phyloP scores from a whole-genome alignment of 1,140 invertebrate genomes.

The Liolophura sinensis region DNA sequence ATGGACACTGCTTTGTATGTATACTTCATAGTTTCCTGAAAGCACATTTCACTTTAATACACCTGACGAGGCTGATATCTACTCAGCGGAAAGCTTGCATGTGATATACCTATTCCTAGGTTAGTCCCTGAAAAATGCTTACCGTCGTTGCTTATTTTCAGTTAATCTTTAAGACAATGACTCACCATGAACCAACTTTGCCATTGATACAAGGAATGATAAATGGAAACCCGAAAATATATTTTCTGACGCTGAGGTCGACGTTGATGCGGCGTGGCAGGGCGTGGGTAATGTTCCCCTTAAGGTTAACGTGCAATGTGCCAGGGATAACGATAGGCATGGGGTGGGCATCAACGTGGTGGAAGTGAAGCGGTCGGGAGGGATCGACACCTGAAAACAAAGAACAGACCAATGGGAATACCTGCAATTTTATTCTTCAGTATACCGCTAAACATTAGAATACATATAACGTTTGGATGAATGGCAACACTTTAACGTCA shows the following conservation, averaged over 20 bases:
- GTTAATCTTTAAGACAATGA: neutral
- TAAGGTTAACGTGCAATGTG: slow-evolving; percentile 34
- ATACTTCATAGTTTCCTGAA: no score
- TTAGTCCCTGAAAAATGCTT: no score
- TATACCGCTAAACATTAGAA: no score
- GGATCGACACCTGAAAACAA: slow-evolving; percentile 26
- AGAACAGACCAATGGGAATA: neutral
- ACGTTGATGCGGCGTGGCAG: slow-evolving; percentile 37
- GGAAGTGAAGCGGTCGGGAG: slow-evolving; percentile 26
- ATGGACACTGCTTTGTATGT: no score
- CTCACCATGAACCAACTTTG: slow-evolving; percentile 44
- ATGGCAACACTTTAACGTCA: no score
- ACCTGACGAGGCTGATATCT: no score
- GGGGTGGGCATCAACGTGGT: slow-evolving; percentile 29
- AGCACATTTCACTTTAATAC: no score
- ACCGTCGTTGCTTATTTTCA: neutral
- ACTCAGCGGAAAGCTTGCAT: no score
- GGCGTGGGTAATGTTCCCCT: slow-evolving; percentile 33
- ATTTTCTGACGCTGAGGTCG: slow-evolving; percentile 40
- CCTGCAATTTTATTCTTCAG: no score
- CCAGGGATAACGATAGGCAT: slow-evolving; percentile 43
- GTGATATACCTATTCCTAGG: no score
- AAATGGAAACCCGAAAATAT: slow-evolving; percentile 43
- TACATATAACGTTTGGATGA: no score
- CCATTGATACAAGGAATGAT: slow-evolving; percentile 37